Evolutionary conservation across 2,113 vertebrate genomes (phyloP), one percentile per base, ranked within the genome.

Genomic region (Caretta caretta): DNA sequence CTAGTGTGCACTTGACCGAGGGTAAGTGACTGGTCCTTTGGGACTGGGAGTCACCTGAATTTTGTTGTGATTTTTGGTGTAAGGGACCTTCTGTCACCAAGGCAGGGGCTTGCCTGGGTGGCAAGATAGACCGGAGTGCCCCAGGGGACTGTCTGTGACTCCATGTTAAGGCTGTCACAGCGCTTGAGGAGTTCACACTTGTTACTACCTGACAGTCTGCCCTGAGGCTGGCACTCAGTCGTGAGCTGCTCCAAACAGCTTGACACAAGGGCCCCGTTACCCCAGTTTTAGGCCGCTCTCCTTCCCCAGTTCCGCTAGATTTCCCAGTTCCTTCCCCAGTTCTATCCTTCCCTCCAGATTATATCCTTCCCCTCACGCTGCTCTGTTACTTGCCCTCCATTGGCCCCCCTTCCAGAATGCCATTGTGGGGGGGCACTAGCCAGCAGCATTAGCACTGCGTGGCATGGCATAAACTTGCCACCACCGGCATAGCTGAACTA

Each of bases 291-390:
- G 42, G 38, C 86, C n/a, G 83, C 16, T n/a, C 86, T 6, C 29
- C 65, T 81, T 57, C 2, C 11, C 5, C 1, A 0, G 19, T 13
- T 20, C 29, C 80, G 31, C 24, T 85, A 83, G 10, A 2, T 2
- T 42, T 42, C 42, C 42, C 42, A 42, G 42, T 42, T 6, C 29
- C 65, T 81, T 57, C 2, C 11, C 5, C 1, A 0, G 19, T 13
- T 20, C 29, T 83, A 31, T 2, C 38, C 57, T 20, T 69, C 65
- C 50, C 76, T 20, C 25, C 38, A 6, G 22, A 6, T n/a, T 42
- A 69, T 86, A 46, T 80, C 46, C 31, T 65, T 7, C 53, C 50
- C 79, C 51, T 94, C 16, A 20, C 46, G 80, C 48, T 17, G 11
- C 0, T 50, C 84, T 78, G 35, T 53, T 86, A 83, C 80, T 54